phyloP scores from a whole-genome alignment of 2,797 vertebrate genomes.

The Channallabes apus region DNA sequence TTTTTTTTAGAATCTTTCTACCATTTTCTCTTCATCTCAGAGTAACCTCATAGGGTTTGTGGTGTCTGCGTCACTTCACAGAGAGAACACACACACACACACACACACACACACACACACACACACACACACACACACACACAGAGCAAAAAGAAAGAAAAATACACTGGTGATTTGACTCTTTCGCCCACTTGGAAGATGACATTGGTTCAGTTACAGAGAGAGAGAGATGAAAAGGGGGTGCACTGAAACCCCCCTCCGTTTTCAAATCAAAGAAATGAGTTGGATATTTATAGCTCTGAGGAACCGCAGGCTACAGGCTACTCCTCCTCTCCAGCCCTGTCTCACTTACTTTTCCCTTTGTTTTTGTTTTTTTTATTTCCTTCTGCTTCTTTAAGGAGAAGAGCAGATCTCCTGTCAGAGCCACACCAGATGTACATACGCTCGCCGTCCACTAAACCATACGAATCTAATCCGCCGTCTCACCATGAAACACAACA shows the following conservation, averaged over 20 bases:
- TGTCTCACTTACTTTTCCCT: conserved; percentile 32
- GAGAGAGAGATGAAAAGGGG: conserved; percentile 2
- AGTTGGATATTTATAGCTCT: conserved; percentile 74
- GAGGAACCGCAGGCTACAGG: conserved; percentile 62
- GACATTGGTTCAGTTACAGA: conserved; percentile 33
- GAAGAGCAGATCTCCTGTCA: neutral
- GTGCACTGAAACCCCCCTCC: conserved; percentile 45
- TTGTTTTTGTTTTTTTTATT: neutral
- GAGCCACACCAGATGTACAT: no score
- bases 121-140: conserved; percentile 4
- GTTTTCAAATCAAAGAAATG: conserved; percentile 74
- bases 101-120: conserved; percentile 8
- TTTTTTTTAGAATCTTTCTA: neutral
- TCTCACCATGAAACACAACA: no score
- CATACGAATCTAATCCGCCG: neutral
- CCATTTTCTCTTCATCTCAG: neutral
- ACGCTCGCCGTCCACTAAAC: neutral
- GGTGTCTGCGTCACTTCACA: conserved; percentile 35
- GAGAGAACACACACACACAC: neutral
- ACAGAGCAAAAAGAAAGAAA: conserved; percentile 4
- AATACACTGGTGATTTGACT: conserved; percentile 44
- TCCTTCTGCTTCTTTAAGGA: conserved; percentile 18
- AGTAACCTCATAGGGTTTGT: neutral
- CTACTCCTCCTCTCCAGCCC: conserved; percentile 26
- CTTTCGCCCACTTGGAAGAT: conserved; percentile 35